Evolutionary conservation across 2,113 vertebrate species (phyloP), one percentile per base, ranked within the genome.

Genomic region (Odocoileus virginianus): DNA sequence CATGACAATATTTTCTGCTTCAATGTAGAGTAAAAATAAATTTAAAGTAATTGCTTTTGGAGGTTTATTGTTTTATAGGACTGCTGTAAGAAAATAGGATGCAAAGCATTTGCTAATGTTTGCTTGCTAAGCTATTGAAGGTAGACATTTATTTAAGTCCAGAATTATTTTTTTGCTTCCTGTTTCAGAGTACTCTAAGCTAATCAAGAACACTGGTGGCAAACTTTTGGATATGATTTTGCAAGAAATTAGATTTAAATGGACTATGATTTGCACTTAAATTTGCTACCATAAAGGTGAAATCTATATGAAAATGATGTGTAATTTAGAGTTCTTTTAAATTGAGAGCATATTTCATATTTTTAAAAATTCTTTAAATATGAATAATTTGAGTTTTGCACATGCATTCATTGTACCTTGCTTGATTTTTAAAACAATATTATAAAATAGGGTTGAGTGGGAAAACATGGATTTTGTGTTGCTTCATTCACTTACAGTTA

Each of bases 21-120:
- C 97, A 97, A 45, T 97, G 96, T 98, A 96, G 97, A 98, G 55
- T 94, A 98, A 98, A 99, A 99, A 98, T 98, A 98, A 98, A 98
- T 99, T 98, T 95, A 90, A 98, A 95, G 92, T 98, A 98, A 98
- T 98, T 99, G 95, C 97, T 95, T 97, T 97, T 90, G 89, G 91
- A 90, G 92, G 97, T 98, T 98, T 98, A 98, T 98, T 98, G 98
- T 98, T 98, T 98, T 97, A 97, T 98, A 97, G 0, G 45, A 98
- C 83, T 96, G n/a, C 81, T 98, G 87, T 95, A 97, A 98, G 79
- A 97, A 97, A 98, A 98, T 96, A 98, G 97, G 88, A 98, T 98
- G 95, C 55, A 74, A 97, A 97, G 91, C 95, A 96, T 97, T 98
- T 98, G 97, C 91, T 98, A 97, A 96, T 96, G 87, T 97, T 98